Percentiles rank a stretch among this genome's conserved stretches.
Evolutionary conservation across 1,140 invertebrate species (phyloP).

Genomic region (Drosophila albomicans): DNA sequence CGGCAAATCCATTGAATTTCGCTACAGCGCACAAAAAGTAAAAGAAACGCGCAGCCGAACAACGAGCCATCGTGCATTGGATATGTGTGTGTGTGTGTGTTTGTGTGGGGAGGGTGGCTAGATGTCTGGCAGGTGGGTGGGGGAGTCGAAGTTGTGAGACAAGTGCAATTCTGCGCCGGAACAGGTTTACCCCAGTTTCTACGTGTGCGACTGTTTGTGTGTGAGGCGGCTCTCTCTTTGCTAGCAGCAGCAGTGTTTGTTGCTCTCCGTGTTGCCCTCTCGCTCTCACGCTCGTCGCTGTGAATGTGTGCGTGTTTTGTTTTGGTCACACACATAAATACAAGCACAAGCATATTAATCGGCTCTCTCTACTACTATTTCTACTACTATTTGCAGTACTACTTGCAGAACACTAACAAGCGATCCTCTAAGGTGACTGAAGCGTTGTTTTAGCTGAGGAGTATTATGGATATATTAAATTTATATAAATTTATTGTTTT

Average conservation of each 20-base stretch:
- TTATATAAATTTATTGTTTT: no score
- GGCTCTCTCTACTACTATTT: constrained; percentile 61
- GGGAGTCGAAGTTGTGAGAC: constrained; percentile 43
- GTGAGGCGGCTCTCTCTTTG: constrained; percentile 38
- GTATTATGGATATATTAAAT: no score
- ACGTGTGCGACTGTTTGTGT: constrained; percentile 15
- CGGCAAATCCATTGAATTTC: constrained; percentile 79
- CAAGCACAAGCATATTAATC: constrained; percentile 1
- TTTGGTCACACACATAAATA: constrained; percentile 73
- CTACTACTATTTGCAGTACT: not conserved
- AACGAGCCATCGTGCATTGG: constrained; percentile 21
- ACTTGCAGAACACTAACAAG: no score
- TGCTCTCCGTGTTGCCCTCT: constrained; percentile 27
- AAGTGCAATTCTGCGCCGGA: constrained; percentile 80
- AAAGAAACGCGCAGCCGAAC: constrained; percentile 78
- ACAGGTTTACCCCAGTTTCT: constrained; percentile 64
- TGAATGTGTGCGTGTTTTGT: constrained; percentile 74
- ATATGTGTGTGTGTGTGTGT: not conserved
- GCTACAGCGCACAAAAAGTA: constrained; percentile 80
- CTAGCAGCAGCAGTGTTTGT: not conserved
- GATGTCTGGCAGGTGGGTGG: not conserved
- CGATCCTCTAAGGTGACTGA: not conserved
- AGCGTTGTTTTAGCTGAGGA: not conserved
- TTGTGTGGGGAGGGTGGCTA: not conserved
- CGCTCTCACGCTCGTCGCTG: constrained; percentile 30